A percentile compares a stretch with the other conserved stretches of the same genome.
Conservation (phyloP, 1,140 invertebrate species). For the Cotesia typhae region DNA sequence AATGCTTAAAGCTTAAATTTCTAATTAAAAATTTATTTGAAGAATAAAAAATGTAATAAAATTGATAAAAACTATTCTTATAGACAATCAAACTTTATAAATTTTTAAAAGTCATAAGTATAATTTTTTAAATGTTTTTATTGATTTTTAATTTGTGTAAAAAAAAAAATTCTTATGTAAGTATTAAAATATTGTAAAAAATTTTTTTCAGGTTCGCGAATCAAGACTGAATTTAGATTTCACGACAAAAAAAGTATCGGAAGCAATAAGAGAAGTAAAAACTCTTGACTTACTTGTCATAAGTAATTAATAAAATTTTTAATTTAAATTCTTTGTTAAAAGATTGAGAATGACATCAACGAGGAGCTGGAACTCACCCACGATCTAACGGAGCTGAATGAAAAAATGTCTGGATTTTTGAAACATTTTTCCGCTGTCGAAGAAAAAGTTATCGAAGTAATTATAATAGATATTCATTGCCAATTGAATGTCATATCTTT, state of each 20-base stretch:
- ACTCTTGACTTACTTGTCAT: constrained; percentile 10
- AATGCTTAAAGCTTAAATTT: no score
- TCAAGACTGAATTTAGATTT: constrained; percentile 49
- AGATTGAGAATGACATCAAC: constrained; percentile 55
- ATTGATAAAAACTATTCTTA: no score
- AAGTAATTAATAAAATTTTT: constrained; percentile 15
- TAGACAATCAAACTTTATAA: no score
- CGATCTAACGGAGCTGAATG: constrained; percentile 49
- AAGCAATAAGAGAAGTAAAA: constrained; percentile 51
- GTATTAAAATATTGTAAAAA: constrained; percentile 1
- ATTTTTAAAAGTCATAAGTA: no score
- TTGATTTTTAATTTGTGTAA: no score
- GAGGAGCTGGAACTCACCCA: constrained; percentile 54
- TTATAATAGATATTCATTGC: not conserved
- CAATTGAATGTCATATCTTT: not conserved
- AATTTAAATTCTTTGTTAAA: not conserved
- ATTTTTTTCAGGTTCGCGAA: constrained; percentile 45
- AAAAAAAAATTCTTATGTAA: not conserved
- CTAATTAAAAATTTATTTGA: no score
- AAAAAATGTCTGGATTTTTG: constrained; percentile 42
- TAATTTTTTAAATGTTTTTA: no score
- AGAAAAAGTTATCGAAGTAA: constrained; percentile 55
- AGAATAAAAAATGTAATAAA: no score
- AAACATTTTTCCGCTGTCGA: constrained; percentile 48
- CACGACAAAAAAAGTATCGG: constrained; percentile 46